These are phyloP conservation scores for Exocentrus adspersus DNA, from an alignment of 2,888 invertebrate species.

Conservation along the genomic window DNA sequence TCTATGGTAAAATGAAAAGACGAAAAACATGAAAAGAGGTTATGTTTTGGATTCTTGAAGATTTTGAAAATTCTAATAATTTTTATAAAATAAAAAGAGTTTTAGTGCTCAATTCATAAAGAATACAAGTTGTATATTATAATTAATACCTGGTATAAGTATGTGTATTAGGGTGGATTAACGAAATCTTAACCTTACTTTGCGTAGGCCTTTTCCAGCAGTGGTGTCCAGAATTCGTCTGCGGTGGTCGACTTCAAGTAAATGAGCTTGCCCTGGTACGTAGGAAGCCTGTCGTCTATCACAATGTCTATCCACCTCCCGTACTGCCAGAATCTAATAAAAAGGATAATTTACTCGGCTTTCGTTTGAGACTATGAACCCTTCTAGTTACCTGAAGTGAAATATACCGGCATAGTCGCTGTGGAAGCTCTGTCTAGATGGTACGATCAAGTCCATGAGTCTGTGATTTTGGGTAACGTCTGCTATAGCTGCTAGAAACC, in stretches of 20 bases:
- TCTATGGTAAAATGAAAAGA: too few relatives aligned
- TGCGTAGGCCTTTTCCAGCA: conserved; percentile 93
- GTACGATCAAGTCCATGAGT: conserved; percentile 92
- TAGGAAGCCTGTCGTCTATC: conserved; percentile 89
- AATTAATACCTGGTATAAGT: too few relatives aligned
- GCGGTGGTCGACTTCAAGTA: conserved; percentile 85
- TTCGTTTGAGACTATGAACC: too few relatives aligned
- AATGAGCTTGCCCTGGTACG: conserved; percentile 80
- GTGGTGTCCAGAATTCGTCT: conserved; percentile 94
- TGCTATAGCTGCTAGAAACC: conserved; percentile 93
- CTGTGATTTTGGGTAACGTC: conserved; percentile 86
- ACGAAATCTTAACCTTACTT: conserved; percentile 67
- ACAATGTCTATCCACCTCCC: conserved; percentile 93
- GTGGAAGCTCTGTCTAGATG: conserved; percentile 91
- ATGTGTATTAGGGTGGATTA: too few relatives aligned
- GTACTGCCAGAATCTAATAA: conserved; percentile 86
- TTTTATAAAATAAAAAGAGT: too few relatives aligned
- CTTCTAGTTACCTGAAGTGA: conserved; percentile 91
- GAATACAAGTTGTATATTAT: background rate
- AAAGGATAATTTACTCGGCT: background rate
- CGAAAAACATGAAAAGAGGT: too few relatives aligned
- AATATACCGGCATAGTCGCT: conserved; percentile 94
- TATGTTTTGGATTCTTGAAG: too few relatives aligned
- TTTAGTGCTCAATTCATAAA: too few relatives aligned
- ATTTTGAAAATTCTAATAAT: too few relatives aligned